These are phyloP conservation scores for Mimas tiliae DNA, from an alignment of 2,888 invertebrate genomes.

Conservation along the genomic window DNA sequence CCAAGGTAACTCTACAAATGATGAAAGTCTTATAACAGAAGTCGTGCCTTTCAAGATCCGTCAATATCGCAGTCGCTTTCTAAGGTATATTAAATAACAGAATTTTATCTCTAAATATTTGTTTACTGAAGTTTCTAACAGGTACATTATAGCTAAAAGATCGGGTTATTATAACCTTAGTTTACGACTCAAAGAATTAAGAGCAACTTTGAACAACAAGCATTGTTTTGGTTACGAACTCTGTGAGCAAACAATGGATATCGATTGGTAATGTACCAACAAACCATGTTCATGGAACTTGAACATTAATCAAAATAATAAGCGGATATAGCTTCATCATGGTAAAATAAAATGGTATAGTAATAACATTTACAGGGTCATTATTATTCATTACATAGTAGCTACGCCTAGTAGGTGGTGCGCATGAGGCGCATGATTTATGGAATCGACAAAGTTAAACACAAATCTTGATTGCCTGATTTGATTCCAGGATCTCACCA, in stretches of 20 bases:
- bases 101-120: not conserved
- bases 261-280: slow-evolving; percentile 8
- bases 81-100: no score
- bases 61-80: no score
- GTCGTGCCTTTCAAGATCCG: no score
- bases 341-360: not conserved
- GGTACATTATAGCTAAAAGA: not conserved
- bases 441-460: no score
- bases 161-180: not conserved
- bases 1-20: no score
- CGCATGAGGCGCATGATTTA: no score
- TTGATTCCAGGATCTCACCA: no score
- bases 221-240: not conserved
- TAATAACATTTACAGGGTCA: not conserved
- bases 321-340: not conserved
- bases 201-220: not conserved
- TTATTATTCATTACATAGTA: no score
- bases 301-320: slow-evolving; percentile 19
- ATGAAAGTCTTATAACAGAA: no score
- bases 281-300: slow-evolving; percentile 5
- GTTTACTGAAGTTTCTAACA: not conserved
- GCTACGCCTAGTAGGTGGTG: no score
- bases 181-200: slow-evolving; percentile 1
- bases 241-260: slow-evolving; percentile 9
- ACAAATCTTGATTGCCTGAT: no score